Evolutionary conservation across 2,797 vertebrate species (phyloP), one percentile per base, ranked within the genome.

Genomic region (Sebastiscus tertius): DNA sequence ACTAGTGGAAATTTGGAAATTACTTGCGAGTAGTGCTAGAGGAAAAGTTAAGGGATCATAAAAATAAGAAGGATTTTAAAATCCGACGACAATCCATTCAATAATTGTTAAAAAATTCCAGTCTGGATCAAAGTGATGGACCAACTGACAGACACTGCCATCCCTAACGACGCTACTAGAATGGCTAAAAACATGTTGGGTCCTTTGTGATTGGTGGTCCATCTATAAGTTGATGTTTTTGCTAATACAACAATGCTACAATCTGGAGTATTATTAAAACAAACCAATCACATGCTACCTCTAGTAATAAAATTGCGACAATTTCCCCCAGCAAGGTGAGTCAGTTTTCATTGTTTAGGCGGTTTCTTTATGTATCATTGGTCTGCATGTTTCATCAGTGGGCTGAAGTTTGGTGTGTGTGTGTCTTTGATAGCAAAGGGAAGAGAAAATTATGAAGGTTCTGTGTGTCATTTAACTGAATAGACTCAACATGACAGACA

Each of bases 401-500:
- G 54, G 54, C 12, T 56, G 54, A 55, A 24, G 54, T 24, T 22
- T 64, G 67, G 5, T 56, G 31, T 55, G n/a, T 22, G 62, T 46
- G 69, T 42, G 64, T 64, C 2, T 2, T 20, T 46, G 34, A 59
- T 92, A 66, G 33, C 39, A 24, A 7, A 62, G 62, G 82, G 88
- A 84, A 80, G 91, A 94, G 87, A 94, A 93, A 26, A 61, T 39
- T 0, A 42, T 42, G 83, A 90, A 85, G 79, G 42, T 90, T 95
- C 94, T 90, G 93, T 89, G 90, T 85, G 85, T 61, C 34, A 88
- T 90, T 94, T 42, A 88, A 91, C 95, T 95, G 93, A 90, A 95
- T 70, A 93, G 86, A 90, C 85, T 82, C 33, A 92, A 84, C 56
- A 67, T 33, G 27, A 34, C 61, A 39, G 52, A 56, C 11, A 27